A percentile compares a stretch with the other conserved stretches of the same genome.
phyloP scores from a whole-genome alignment of 2,888 invertebrate species.

The Lamellibrachia columna region DNA sequence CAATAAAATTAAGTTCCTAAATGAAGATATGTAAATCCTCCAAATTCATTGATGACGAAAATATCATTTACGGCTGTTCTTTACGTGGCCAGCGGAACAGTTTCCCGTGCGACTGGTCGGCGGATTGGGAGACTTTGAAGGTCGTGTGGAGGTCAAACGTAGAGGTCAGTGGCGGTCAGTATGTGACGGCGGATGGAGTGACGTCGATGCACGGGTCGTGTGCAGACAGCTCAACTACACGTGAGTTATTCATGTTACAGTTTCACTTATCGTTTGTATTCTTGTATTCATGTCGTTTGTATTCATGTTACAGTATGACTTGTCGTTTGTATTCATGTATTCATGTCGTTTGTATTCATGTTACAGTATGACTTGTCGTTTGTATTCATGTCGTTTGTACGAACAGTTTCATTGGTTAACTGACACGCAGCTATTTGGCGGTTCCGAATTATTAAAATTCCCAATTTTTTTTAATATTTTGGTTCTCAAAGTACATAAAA shows the following conservation, averaged over 20 bases:
- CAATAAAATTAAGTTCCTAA: neutral
- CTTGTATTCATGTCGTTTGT: too few relatives aligned
- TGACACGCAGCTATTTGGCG: too few relatives aligned
- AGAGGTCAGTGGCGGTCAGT: neutral
- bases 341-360: too few relatives aligned
- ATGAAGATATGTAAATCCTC: neutral
- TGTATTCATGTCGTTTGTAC: too few relatives aligned
- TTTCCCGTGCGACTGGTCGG: constrained; percentile 22
- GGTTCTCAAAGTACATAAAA: too few relatives aligned
- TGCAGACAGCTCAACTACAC: constrained; percentile 25
- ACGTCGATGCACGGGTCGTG: constrained; percentile 21
- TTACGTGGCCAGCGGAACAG: neutral
- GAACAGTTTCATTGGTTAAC: too few relatives aligned
- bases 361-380: too few relatives aligned
- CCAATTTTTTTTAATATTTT: too few relatives aligned
- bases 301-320: too few relatives aligned
- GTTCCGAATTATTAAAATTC: too few relatives aligned
- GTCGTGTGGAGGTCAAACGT: neutral
- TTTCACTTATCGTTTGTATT: neutral
- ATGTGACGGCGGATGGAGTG: constrained; percentile 19
- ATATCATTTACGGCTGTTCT: neutral
- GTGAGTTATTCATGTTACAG: neutral
- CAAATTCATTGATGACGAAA: neutral
- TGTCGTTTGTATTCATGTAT: too few relatives aligned
- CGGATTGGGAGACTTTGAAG: neutral